A percentile compares a stretch with the other conserved stretches of the same genome.
Conservation (phyloP, 1,140 invertebrate species). For the Prorops nasuta region DNA sequence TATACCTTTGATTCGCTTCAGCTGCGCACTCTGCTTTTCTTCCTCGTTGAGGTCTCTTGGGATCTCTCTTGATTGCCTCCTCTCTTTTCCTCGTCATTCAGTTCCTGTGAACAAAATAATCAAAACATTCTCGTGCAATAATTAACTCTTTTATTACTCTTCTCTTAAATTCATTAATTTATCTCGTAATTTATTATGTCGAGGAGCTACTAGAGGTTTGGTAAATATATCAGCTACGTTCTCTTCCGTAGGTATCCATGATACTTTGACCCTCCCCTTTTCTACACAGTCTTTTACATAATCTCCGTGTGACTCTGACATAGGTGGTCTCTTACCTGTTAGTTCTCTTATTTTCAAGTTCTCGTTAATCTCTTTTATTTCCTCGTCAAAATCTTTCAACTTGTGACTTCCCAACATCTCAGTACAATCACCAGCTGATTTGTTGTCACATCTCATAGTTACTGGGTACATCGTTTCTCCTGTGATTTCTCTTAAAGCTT, state of each 20-base stretch:
- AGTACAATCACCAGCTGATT: not conserved
- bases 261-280: not conserved
- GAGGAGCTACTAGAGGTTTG: constrained; percentile 5
- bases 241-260: not conserved
- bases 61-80: too few species aligned
- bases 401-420: not conserved
- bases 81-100: too few species aligned
- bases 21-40: too few species aligned
- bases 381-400: not conserved
- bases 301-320: constrained; percentile 4
- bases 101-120: too few species aligned
- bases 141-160: too few species aligned
- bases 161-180: too few species aligned
- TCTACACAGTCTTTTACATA: not conserved
- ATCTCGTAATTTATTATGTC: too few species aligned
- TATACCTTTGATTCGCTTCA: too few species aligned
- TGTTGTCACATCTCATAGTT: not conserved
- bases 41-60: too few species aligned
- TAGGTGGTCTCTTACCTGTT: not conserved
- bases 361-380: not conserved
- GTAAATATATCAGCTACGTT: constrained; percentile 6
- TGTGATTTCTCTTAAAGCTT: constrained; percentile 14
- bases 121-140: too few species aligned
- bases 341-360: not conserved
- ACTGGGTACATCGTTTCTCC: constrained; percentile 14